Conservation (phyloP, 2,113 vertebrate species). For the Hystrix cristata region DNA sequence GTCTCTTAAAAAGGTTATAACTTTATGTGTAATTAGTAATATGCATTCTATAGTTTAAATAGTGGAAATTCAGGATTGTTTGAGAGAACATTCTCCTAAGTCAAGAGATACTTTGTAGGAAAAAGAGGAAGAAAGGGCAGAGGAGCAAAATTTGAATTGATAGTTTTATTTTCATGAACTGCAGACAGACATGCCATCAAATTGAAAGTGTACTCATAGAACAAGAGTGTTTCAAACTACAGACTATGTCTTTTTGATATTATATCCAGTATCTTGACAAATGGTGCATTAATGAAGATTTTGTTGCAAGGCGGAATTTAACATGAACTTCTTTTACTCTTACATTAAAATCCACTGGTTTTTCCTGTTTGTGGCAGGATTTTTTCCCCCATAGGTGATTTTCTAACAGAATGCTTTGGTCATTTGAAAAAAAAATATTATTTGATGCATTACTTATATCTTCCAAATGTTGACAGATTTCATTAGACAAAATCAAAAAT, state of each 20-base stretch:
- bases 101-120: neutral
- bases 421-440: neutral
- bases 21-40: neutral
- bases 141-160: neutral
- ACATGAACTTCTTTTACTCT: neutral
- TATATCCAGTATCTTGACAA: neutral
- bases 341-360: neutral
- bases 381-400: neutral
- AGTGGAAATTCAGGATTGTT: neutral
- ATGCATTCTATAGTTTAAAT: neutral
- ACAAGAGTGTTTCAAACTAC: neutral
- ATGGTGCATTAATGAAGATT: neutral
- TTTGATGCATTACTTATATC: neutral
- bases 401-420: neutral
- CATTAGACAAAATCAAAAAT: neutral
- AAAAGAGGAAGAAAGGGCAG: neutral
- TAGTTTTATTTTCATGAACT: conserved; percentile 30
- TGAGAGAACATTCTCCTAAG: neutral
- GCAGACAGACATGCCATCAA: neutral
- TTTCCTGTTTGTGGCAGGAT: neutral
- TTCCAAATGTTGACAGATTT: conserved; percentile 40
- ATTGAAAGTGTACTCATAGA: neutral
- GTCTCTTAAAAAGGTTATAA: neutral
- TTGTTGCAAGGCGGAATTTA: neutral
- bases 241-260: neutral